A percentile compares a stretch with the other conserved stretches of the same genome.
phyloP scores from a whole-genome alignment of 64 coral and sea anemone genomes.

The Montipora efflorescens region DNA sequence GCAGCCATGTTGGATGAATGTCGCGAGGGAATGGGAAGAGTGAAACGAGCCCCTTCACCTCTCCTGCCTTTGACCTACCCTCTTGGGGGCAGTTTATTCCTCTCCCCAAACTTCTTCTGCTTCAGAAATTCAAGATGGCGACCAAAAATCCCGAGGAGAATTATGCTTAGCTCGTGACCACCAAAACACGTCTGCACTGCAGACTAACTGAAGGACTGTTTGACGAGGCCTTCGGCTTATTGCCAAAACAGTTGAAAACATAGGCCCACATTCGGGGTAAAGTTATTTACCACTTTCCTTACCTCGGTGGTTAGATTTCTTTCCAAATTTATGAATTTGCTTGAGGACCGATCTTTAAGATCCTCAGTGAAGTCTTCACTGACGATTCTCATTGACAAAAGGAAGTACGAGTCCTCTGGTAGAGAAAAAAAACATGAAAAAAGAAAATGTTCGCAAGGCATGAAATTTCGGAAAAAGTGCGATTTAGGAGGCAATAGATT shows the following conservation, averaged over 20 bases:
- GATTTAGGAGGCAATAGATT: not conserved
- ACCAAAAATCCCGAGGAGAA: too few relatives aligned
- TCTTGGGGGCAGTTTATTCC: too few relatives aligned
- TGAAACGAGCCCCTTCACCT: too few relatives aligned
- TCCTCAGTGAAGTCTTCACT: constrained; percentile 51
- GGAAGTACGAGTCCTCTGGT: constrained; percentile 50
- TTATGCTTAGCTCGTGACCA: too few relatives aligned
- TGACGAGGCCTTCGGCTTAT: too few relatives aligned
- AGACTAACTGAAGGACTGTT: too few relatives aligned
- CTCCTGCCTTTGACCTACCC: too few relatives aligned
- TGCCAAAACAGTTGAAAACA: not conserved
- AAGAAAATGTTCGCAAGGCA: not conserved
- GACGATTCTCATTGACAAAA: constrained; percentile 31
- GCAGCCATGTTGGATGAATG: too few relatives aligned
- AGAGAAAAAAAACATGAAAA: not conserved
- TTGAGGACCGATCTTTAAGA: constrained; percentile 28
- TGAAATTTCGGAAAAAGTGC: not conserved
- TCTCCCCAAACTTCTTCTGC: too few relatives aligned
- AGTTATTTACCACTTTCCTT: not conserved
- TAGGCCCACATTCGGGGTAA: not conserved
- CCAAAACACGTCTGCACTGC: too few relatives aligned
- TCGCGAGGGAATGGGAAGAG: too few relatives aligned
- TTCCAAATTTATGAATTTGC: constrained; percentile 18
- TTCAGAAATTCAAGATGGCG: too few relatives aligned
- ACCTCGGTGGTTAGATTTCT: constrained; percentile 32